Percentiles rank a stretch among this genome's conserved stretches.
phyloP scores from a whole-genome alignment of 2,888 invertebrate genomes.

The Pachycephus smyrnensis region DNA sequence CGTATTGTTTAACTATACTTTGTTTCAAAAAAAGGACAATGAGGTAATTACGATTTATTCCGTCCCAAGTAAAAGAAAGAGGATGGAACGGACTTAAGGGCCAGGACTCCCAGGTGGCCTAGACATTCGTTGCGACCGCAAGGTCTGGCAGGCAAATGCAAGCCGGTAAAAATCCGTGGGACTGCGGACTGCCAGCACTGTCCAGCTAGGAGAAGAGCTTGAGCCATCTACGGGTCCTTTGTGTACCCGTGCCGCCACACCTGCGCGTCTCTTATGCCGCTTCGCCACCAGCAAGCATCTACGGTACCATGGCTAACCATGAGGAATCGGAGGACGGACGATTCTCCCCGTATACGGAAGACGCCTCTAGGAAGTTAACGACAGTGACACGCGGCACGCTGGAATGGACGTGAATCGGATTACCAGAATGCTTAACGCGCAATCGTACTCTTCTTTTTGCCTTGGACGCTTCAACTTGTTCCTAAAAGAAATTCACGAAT shows the following conservation, averaged over 20 bases:
- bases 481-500: background rate
- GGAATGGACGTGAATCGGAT: background rate
- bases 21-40: background rate
- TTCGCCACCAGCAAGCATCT: conserved; percentile 19
- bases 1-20: background rate
- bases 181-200: conserved; percentile 26
- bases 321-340: conserved; percentile 7
- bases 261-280: conserved; percentile 38
- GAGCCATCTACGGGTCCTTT: conserved; percentile 50
- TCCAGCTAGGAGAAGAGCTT: conserved; percentile 40
- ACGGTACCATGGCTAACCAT: conserved; percentile 11
- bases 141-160: conserved; percentile 36
- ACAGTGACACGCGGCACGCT: conserved; percentile 22
- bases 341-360: conserved; percentile 40
- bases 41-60: background rate
- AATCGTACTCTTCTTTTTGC: background rate
- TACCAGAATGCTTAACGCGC: background rate
- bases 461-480: background rate
- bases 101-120: conserved; percentile 39
- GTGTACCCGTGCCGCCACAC: conserved; percentile 51
- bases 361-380: conserved; percentile 49
- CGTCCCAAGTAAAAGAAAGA: background rate
- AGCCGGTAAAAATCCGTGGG: conserved; percentile 12
- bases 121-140: conserved; percentile 23
- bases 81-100: background rate